Conservation (phyloP, 2,113 vertebrate species). For the Crotalus tigris region DNA sequence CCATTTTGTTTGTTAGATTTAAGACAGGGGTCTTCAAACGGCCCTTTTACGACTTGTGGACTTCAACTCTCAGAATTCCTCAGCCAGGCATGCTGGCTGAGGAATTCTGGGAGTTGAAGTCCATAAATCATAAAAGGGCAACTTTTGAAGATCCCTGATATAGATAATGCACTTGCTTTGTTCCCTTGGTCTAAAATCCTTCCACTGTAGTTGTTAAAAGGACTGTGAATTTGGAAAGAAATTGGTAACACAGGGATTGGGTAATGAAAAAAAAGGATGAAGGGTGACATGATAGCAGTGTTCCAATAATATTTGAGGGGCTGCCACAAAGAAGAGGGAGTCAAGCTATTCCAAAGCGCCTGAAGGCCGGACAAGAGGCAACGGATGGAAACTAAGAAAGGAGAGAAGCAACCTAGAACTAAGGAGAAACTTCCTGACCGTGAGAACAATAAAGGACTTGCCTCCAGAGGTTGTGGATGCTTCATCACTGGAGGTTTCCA, state of each 20-base stretch:
- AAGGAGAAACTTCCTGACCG: not conserved
- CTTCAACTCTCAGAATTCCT: too few species aligned
- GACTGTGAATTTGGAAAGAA: not conserved
- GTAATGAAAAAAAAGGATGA: not conserved
- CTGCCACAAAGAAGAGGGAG: not conserved
- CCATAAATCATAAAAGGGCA: not conserved
- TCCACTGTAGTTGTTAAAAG: not conserved
- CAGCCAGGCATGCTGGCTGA: too few species aligned
- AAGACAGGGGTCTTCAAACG: too few species aligned
- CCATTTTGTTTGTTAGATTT: too few species aligned
- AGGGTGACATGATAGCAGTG: not conserved
- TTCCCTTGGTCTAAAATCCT: not conserved
- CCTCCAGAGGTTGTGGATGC: accelerated
- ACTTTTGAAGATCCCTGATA: too few species aligned
- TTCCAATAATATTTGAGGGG: not conserved
- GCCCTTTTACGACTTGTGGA: too few species aligned
- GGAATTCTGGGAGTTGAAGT: too few species aligned
- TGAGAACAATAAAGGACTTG: not conserved
- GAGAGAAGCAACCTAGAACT: not conserved
- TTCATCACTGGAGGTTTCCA: not conserved
- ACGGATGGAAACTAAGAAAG: not conserved
- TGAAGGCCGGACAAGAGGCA: not conserved
- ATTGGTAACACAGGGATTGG: not conserved
- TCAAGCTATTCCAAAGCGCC: not conserved
- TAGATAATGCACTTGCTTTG: not conserved